These are phyloP conservation scores for Clarias magur DNA, from an alignment of 2,113 vertebrate species.

Conservation along the genomic window DNA sequence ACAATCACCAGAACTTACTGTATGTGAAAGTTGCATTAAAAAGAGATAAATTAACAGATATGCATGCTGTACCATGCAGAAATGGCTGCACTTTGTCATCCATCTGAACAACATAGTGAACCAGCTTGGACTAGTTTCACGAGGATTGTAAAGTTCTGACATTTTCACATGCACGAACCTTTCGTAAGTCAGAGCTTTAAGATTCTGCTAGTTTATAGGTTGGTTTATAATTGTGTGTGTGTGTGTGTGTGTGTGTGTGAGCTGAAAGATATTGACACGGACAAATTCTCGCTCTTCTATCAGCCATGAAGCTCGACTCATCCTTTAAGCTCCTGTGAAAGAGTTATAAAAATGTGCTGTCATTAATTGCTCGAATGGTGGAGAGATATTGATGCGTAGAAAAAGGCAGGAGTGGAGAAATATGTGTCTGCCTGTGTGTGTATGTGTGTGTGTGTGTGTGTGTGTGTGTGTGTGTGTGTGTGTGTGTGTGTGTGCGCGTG, in stretches of 20 bases:
- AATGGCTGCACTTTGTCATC: too few relatives aligned
- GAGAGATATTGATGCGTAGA: slow-evolving; percentile 37
- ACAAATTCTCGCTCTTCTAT: slow-evolving; percentile 35
- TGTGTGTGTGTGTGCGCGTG: slow-evolving; percentile 7
- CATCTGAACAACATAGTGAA: background rate
- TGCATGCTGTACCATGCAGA: too few relatives aligned
- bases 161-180: background rate
- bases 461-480: slow-evolving; percentile 14
- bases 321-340: slow-evolving; percentile 36
- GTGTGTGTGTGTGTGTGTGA: slow-evolving; percentile 13
- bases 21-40: background rate
- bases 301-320: slow-evolving; percentile 18
- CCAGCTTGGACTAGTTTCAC: background rate
- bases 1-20: background rate
- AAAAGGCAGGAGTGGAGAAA: slow-evolving; percentile 32
- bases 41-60: background rate
- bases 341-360: slow-evolving; percentile 49
- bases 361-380: slow-evolving; percentile 34
- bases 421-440: background rate
- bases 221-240: background rate
- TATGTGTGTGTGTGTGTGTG: slow-evolving; percentile 16
- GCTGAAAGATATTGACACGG: slow-evolving; percentile 29
- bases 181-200: background rate
- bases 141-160: background rate
- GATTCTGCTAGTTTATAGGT: background rate